These are phyloP conservation scores for Halictus ligatus DNA, from an alignment of 2,888 invertebrate species.

Conservation along the genomic window DNA sequence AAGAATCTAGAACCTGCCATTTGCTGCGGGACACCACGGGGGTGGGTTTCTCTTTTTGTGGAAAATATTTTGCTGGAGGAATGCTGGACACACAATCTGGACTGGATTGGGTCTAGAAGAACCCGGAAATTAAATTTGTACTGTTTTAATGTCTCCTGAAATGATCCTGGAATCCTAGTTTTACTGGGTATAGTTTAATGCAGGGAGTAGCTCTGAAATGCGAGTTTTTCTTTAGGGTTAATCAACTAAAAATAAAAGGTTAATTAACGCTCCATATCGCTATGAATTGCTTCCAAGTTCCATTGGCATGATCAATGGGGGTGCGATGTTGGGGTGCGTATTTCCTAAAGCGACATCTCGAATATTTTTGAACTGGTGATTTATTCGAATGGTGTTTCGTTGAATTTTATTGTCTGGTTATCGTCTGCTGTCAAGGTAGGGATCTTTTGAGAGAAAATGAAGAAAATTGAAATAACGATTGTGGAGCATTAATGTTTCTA, in stretches of 20 bases:
- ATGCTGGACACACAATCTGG: background rate
- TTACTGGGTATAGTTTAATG: background rate
- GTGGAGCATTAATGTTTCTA: background rate
- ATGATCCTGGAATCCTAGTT: background rate
- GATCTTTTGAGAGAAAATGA: background rate
- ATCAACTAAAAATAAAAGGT: too few relatives aligned
- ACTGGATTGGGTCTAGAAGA: background rate
- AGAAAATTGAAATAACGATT: background rate
- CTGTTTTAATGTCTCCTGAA: background rate
- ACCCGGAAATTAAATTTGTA: background rate
- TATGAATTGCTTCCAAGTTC: background rate
- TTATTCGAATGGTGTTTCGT: background rate
- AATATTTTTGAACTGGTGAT: background rate
- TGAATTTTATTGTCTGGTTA: background rate
- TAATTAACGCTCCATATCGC: background rate
- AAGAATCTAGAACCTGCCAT: too few relatives aligned
- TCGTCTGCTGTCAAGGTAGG: background rate
- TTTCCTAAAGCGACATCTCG: background rate
- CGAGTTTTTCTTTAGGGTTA: too few relatives aligned
- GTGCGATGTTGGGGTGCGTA: background rate
- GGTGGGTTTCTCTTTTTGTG: background rate
- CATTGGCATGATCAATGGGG: background rate
- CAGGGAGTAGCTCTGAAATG: background rate
- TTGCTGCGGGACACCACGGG: background rate
- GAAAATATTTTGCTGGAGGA: background rate